These are phyloP conservation scores for Cephalopholis sonnerati DNA, from an alignment of 2,113 vertebrate species.

Conservation along the genomic window DNA sequence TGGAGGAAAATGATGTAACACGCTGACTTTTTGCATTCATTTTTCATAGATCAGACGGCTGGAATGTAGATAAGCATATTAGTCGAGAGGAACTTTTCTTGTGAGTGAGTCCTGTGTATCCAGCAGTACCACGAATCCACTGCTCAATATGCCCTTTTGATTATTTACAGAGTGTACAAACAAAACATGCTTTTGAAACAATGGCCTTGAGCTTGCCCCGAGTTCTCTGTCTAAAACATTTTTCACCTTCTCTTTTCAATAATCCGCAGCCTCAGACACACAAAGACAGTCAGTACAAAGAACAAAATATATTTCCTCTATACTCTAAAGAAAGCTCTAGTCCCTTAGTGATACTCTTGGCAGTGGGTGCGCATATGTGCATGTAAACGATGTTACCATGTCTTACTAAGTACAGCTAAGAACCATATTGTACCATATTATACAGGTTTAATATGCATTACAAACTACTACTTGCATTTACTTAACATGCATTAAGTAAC, in stretches of 20 bases:
- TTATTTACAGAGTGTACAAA: constrained; percentile 15
- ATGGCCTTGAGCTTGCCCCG: not conserved
- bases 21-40: constrained; percentile 10
- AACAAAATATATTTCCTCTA: constrained; percentile 16
- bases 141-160: not conserved
- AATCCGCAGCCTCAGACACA: constrained; percentile 3
- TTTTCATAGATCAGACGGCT: constrained; percentile 37
- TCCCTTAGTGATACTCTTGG: constrained; percentile 14
- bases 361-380: constrained; percentile 12
- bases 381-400: constrained; percentile 11
- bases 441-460: not conserved
- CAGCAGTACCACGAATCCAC: not conserved
- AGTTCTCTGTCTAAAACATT: not conserved
- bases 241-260: constrained; percentile 6
- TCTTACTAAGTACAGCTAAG: not conserved
- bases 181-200: constrained; percentile 18
- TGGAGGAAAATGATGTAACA: constrained; percentile 45
- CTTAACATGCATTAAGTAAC: not conserved
- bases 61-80: constrained; percentile 25
- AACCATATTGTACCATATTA: not conserved
- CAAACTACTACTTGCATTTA: not conserved
- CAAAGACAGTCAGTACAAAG: constrained; percentile 29
- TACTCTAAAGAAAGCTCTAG: constrained; percentile 11
- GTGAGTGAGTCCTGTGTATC: not conserved
- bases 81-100: constrained; percentile 3